Percentiles rank a stretch among this genome's conserved stretches.
phyloP scores from a whole-genome alignment of 2,888 invertebrate genomes.

The Yponomeuta plumbellus region DNA sequence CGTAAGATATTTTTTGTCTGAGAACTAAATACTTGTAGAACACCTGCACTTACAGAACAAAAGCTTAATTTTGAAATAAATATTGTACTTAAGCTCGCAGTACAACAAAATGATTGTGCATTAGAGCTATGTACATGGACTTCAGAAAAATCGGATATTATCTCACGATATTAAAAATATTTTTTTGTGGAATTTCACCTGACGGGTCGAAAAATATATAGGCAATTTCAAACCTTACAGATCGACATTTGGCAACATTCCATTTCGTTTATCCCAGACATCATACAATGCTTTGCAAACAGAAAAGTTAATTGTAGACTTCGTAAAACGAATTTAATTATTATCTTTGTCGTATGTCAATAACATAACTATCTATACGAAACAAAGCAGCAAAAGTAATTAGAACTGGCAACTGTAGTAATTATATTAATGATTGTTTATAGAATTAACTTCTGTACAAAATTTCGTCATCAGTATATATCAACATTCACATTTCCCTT shows the following conservation, averaged over 20 bases:
- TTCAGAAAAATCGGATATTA: background rate
- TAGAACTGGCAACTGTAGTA: too few relatives aligned
- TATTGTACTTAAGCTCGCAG: background rate
- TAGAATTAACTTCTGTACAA: too few relatives aligned
- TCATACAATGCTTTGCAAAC: background rate
- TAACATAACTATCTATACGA: too few relatives aligned
- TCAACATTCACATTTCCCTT: too few relatives aligned
- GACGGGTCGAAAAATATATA: conserved; percentile 14
- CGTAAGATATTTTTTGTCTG: too few relatives aligned
- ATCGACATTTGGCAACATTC: conserved; percentile 53
- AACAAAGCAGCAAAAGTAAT: too few relatives aligned
- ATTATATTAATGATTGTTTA: too few relatives aligned
- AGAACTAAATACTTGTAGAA: background rate
- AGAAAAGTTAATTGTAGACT: background rate
- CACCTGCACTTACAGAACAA: background rate
- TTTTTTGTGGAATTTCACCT: background rate
- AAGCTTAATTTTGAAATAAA: too few relatives aligned
- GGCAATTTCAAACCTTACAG: conserved; percentile 15
- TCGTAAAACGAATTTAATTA: background rate
- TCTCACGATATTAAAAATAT: background rate
- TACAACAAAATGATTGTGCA: background rate
- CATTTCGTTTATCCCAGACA: background rate
- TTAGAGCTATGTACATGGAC: background rate
- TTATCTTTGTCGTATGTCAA: background rate
- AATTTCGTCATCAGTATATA: too few relatives aligned